A percentile compares a stretch with the other conserved stretches of the same genome.
Conservation (phyloP, 1,140 invertebrate species). For the Drosophila lowei region DNA sequence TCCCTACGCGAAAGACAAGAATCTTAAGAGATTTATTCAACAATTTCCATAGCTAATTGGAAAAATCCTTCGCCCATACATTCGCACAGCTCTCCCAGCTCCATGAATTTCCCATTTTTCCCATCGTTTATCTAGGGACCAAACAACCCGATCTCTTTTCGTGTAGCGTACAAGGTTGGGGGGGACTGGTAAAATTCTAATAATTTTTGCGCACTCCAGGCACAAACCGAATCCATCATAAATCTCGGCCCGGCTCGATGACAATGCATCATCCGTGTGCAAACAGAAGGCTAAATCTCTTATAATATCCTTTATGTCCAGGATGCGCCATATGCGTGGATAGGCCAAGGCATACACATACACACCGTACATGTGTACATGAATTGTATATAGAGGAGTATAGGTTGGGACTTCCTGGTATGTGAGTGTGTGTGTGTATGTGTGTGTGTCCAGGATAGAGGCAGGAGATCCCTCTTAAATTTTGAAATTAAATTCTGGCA, state of each 20-base stretch:
- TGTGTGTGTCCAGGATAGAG: slow-evolving; percentile 1
- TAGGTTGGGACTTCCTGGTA: neutral
- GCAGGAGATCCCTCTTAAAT: slow-evolving; percentile 34
- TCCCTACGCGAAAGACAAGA: too few species aligned
- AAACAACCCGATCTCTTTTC: slow-evolving; percentile 24
- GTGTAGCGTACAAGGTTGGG: slow-evolving; percentile 30
- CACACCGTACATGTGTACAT: neutral
- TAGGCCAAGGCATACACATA: slow-evolving; percentile 63
- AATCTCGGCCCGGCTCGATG: slow-evolving; percentile 82
- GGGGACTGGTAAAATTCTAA: slow-evolving; percentile 66
- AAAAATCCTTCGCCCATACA: too few species aligned
- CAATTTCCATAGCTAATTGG: neutral
- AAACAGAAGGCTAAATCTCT: slow-evolving; percentile 82
- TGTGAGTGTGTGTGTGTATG: slow-evolving; percentile 15
- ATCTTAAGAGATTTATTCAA: too few species aligned
- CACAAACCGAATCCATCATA: slow-evolving; percentile 82
- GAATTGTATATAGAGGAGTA: neutral
- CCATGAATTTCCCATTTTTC: neutral
- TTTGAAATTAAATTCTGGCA: slow-evolving; percentile 57
- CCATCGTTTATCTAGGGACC: neutral
- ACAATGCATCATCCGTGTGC: slow-evolving; percentile 83
- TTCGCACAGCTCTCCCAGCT: too few species aligned
- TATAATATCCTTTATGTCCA: slow-evolving; percentile 82
- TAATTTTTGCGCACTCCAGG: slow-evolving; percentile 79
- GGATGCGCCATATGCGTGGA: slow-evolving; percentile 77